Evolutionary conservation across 2,113 vertebrate genomes (phyloP).

Genomic region (Bothrops jararaca): DNA sequence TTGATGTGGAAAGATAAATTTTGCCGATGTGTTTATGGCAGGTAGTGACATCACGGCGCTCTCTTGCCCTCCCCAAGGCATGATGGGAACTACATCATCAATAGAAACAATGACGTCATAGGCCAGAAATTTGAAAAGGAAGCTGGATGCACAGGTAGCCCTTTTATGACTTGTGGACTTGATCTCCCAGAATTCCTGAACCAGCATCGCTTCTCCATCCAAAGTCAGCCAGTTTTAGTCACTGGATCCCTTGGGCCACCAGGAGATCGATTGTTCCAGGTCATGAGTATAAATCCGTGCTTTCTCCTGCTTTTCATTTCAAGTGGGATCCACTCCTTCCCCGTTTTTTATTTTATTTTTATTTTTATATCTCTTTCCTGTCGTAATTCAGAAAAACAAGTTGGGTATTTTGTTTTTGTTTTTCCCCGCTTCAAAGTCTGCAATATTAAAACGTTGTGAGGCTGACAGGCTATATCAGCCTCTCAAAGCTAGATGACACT

Average conservation of each 20-base stretch:
- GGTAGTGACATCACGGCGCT: conserved; percentile 59
- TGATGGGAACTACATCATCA: conserved; percentile 64
- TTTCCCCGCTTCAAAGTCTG: conserved; percentile 13
- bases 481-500: conserved; percentile 50
- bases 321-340: background rate
- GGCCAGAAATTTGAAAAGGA: conserved; percentile 7
- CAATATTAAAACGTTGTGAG: conserved; percentile 52
- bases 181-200: too few species aligned
- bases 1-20: conserved; percentile 75
- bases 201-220: too few species aligned
- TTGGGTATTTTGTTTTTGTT: background rate
- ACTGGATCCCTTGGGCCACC: background rate
- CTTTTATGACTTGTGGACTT: too few species aligned
- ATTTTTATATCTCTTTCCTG: background rate
- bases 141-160: background rate
- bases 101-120: conserved; percentile 67
- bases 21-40: conserved; percentile 72
- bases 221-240: too few species aligned
- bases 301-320: background rate
- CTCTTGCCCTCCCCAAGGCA: conserved; percentile 56
- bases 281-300: background rate
- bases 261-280: background rate
- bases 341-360: too few species aligned
- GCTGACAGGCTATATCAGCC: conserved; percentile 52
- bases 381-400: background rate